Percentiles rank a stretch among this genome's conserved stretches.
Evolutionary conservation across 2,888 invertebrate species (phyloP).

Genomic region (Candidula unifasciata): DNA sequence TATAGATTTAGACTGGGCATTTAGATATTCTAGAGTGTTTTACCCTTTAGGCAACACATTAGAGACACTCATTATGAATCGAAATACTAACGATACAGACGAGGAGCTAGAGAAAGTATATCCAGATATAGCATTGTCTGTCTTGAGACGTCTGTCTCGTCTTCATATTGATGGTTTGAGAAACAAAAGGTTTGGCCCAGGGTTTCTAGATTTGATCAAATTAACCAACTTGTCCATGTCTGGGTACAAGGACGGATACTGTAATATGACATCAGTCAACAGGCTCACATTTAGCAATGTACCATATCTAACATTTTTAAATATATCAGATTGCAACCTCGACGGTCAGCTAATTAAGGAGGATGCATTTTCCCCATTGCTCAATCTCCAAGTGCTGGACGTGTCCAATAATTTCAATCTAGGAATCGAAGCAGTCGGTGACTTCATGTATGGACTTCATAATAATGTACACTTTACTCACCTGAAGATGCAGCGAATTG

Average conservation of each 20-base stretch:
- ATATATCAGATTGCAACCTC: slow-evolving; percentile 47
- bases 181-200: background rate
- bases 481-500: slow-evolving; percentile 30
- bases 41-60: slow-evolving; percentile 22
- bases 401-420: slow-evolving; percentile 42
- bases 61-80: slow-evolving; percentile 17
- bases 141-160: slow-evolving; percentile 9
- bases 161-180: slow-evolving; percentile 45
- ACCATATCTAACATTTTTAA: slow-evolving; percentile 4
- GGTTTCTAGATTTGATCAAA: background rate
- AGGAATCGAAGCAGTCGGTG: slow-evolving; percentile 35
- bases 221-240: slow-evolving; percentile 33
- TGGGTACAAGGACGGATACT: slow-evolving; percentile 22
- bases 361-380: slow-evolving; percentile 11
- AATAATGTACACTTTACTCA: slow-evolving; percentile 25
- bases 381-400: slow-evolving; percentile 22
- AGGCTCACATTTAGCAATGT: slow-evolving; percentile 33
- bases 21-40: slow-evolving; percentile 16
- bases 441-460: slow-evolving; percentile 42
- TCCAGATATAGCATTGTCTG: slow-evolving; percentile 44
- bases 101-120: background rate
- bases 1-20: background rate
- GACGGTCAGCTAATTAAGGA: background rate
- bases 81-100: slow-evolving; percentile 5
- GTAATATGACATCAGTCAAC: slow-evolving; percentile 5